Evolutionary conservation across 2,888 invertebrate species (phyloP).

Genomic region (Drosophila parthenogenetica): DNA sequence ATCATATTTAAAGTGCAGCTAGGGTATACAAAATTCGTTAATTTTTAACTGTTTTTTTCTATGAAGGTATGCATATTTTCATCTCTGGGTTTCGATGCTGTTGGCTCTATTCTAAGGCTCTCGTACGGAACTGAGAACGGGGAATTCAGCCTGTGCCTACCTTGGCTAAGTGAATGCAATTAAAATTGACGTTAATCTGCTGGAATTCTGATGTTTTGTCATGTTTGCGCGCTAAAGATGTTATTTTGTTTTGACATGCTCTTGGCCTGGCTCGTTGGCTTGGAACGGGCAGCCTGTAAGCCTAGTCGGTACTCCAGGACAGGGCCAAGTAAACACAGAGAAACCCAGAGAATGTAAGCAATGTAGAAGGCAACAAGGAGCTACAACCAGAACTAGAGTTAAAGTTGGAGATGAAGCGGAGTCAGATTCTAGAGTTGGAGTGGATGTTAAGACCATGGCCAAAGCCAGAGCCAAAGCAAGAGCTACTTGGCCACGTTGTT

Average conservation of each 20-base stretch:
- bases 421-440: conserved; percentile 6
- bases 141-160: conserved; percentile 22
- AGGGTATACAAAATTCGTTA: conserved; percentile 24
- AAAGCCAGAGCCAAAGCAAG: conserved; percentile 3
- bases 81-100: conserved; percentile 46
- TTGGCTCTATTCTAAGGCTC: conserved; percentile 57
- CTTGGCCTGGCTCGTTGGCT: conserved; percentile 62
- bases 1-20: background rate
- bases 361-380: conserved; percentile 54
- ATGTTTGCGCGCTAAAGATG: conserved; percentile 81
- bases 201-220: conserved; percentile 81
- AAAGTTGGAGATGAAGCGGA: conserved; percentile 33
- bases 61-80: conserved; percentile 69
- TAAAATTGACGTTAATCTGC: conserved; percentile 81
- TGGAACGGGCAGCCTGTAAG: conserved; percentile 37
- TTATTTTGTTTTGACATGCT: conserved; percentile 81
- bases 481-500: conserved; percentile 55
- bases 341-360: conserved; percentile 21
- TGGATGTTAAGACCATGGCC: conserved; percentile 5
- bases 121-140: conserved; percentile 43
- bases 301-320: conserved; percentile 34
- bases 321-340: conserved; percentile 34
- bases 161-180: conserved; percentile 78
- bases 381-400: conserved; percentile 16
- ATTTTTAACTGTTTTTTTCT: conserved; percentile 13